phyloP scores from a whole-genome alignment of 2,797 vertebrate genomes.

The Philypnodon macrostomus region DNA sequence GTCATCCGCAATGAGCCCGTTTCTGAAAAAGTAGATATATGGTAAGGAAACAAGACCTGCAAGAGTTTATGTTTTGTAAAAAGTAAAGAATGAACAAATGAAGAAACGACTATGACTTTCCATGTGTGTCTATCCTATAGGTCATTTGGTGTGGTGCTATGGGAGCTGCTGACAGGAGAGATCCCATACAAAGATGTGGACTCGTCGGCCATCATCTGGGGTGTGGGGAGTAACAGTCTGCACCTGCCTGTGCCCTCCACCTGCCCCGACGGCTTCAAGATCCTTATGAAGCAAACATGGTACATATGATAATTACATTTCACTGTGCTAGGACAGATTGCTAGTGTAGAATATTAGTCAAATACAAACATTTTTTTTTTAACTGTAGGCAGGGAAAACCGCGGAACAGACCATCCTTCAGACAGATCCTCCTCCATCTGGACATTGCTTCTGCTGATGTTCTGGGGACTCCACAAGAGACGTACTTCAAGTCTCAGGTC shows the following conservation, averaged over 20 bases:
- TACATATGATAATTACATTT: constrained; percentile 58
- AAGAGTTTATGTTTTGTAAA: not conserved
- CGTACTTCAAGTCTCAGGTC: constrained; percentile 99
- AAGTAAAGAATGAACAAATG: no score
- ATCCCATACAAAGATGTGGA: constrained; percentile 98
- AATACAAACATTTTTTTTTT: no score
- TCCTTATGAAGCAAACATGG: constrained; percentile 99
- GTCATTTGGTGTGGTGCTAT: constrained; percentile 98
- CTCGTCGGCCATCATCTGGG: constrained; percentile 98
- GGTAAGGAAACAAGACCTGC: constrained; percentile 75
- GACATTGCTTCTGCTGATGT: constrained; percentile 96
- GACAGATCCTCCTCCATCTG: constrained; percentile 96
- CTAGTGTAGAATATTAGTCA: no score
- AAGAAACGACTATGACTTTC: no score
- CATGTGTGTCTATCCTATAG: constrained; percentile 58
- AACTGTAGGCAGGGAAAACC: constrained; percentile 98
- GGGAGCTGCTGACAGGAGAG: constrained; percentile 96
- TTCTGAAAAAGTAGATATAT: constrained; percentile 98
- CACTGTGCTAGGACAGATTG: no score
- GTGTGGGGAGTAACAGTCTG: constrained; percentile 96
- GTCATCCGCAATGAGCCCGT: constrained; percentile 97
- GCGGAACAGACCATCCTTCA: constrained; percentile 93
- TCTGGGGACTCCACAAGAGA: constrained; percentile 95
- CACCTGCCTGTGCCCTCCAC: constrained; percentile 98
- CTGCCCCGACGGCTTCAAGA: constrained; percentile 97